A percentile compares a stretch with the other conserved stretches of the same genome.
These are phyloP conservation scores for Girardinichthys multiradiatus DNA, from an alignment of 2,113 vertebrate species.

Conservation along the genomic window DNA sequence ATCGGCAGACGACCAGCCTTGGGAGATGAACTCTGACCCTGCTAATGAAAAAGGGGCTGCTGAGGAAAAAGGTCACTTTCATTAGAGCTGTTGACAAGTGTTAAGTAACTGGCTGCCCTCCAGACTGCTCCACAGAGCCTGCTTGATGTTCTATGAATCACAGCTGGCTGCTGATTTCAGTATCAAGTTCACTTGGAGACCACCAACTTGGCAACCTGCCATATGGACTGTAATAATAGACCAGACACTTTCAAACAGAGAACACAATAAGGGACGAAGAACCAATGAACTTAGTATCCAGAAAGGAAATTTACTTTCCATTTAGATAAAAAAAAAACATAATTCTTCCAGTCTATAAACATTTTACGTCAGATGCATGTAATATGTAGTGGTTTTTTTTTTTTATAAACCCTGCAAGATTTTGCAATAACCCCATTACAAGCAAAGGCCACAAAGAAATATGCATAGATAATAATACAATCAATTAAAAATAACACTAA, in stretches of 20 bases:
- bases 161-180: constrained; percentile 63
- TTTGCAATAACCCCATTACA: too few species aligned
- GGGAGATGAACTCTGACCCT: constrained; percentile 72
- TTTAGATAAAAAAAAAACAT: neutral
- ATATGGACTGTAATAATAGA: constrained; percentile 71
- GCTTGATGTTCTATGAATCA: constrained; percentile 51
- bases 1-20: constrained; percentile 44
- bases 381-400: too few species aligned
- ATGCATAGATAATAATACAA: too few species aligned
- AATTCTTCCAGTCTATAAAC: too few species aligned
- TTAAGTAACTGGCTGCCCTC: constrained; percentile 69
- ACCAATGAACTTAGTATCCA: constrained; percentile 5
- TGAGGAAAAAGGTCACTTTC: constrained; percentile 72
- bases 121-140: constrained; percentile 51
- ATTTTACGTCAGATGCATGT: too few species aligned
- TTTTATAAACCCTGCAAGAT: too few species aligned
- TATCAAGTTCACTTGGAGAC: constrained; percentile 76
- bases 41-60: constrained; percentile 78
- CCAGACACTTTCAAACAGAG: constrained; percentile 49
- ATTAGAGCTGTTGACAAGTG: constrained; percentile 79
- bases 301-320: neutral
- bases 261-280: constrained; percentile 45
- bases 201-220: constrained; percentile 64
- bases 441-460: too few species aligned
- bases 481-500: too few species aligned